Conservation (phyloP, 2,888 invertebrate species). For the Cephalotes varians region DNA sequence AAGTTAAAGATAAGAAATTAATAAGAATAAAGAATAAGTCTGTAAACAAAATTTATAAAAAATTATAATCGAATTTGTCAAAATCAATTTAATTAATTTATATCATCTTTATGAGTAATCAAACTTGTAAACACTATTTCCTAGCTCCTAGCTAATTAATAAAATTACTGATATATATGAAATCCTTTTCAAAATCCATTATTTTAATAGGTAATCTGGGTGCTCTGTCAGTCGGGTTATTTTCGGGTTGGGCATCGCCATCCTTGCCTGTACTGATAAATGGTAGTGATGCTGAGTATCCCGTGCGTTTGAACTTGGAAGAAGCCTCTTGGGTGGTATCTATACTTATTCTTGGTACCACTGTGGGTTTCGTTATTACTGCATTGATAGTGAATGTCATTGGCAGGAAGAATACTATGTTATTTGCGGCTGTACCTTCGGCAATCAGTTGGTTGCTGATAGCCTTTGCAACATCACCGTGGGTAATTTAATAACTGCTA, state of each 20-base stretch:
- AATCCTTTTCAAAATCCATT: not conserved
- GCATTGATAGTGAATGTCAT: constrained; percentile 57
- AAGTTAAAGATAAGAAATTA: too few species aligned
- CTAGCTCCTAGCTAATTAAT: not conserved
- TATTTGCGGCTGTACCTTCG: constrained; percentile 16
- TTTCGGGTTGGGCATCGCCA: constrained; percentile 71
- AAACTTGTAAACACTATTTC: not conserved
- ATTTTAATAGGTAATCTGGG: constrained; percentile 62
- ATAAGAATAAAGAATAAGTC: too few species aligned
- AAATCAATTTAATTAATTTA: too few species aligned
- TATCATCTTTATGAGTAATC: too few species aligned
- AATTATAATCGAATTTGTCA: too few species aligned
- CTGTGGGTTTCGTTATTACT: constrained; percentile 35
- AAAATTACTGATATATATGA: not conserved
- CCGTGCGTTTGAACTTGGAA: constrained; percentile 53
- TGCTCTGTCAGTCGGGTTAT: constrained; percentile 56
- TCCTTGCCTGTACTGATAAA: constrained; percentile 47
- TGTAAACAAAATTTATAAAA: not conserved
- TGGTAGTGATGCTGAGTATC: constrained; percentile 33
- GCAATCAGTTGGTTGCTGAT: constrained; percentile 16
- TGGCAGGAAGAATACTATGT: constrained; percentile 66
- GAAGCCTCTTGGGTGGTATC: constrained; percentile 66
- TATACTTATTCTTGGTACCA: constrained; percentile 50
- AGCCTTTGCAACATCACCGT: constrained; percentile 62
- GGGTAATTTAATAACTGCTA: constrained; percentile 53